Evolutionary conservation across 2,888 invertebrate genomes (phyloP).

Genomic region (Napeogenes inachia): DNA sequence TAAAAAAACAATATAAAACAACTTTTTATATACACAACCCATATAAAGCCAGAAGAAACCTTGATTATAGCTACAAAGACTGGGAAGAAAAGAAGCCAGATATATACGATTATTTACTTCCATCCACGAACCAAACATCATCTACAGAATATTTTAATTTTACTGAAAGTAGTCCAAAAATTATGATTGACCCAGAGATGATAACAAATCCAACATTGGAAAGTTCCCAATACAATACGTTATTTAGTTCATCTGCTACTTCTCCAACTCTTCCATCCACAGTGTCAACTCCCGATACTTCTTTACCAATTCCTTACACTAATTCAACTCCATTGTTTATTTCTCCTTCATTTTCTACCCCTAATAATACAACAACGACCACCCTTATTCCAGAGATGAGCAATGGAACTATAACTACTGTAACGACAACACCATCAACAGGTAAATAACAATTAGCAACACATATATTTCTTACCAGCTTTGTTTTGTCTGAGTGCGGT

Average conservation of each 20-base stretch:
- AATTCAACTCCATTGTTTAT: no score
- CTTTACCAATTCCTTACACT: no score
- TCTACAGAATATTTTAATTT: neutral
- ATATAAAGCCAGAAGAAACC: slow-evolving; percentile 5
- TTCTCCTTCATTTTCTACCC: neutral
- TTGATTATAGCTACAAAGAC: slow-evolving; percentile 27
- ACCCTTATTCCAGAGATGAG: neutral
- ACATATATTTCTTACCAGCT: no score
- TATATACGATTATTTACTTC: slow-evolving; percentile 12
- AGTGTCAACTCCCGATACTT: neutral
- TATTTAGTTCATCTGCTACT: no score
- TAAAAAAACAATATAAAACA: no score
- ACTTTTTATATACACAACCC: neutral
- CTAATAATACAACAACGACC: neutral
- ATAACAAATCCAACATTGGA: no score
- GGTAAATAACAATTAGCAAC: neutral
- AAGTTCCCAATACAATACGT: no score
- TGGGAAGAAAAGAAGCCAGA: slow-evolving; percentile 28
- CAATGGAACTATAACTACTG: neutral
- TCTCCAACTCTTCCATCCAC: neutral
- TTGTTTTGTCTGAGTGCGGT: no score
- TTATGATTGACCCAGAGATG: neutral
- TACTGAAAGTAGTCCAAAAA: neutral
- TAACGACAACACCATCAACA: neutral
- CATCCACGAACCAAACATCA: neutral